A percentile compares a stretch with the other conserved stretches of the same genome.
phyloP scores from a whole-genome alignment of 2,113 vertebrate species.

The Psammodynastes pulverulentus region DNA sequence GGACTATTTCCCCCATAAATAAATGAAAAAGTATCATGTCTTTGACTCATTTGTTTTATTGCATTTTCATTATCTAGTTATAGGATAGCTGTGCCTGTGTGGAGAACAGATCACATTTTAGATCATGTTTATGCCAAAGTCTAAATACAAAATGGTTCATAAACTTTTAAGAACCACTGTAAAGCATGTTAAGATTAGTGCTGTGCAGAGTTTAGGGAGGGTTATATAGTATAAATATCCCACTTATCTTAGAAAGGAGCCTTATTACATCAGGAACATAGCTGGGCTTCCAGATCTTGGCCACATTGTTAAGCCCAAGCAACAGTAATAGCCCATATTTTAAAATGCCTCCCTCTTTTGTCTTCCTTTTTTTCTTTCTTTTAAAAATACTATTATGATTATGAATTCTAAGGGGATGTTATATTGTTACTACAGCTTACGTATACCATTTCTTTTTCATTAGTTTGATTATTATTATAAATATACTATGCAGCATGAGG shows the following conservation, averaged over 20 bases:
- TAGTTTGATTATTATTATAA: background rate
- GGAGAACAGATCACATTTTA: background rate
- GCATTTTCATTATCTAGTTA: background rate
- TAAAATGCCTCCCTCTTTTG: background rate
- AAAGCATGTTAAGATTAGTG: background rate
- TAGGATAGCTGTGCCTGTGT: background rate
- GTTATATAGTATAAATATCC: background rate
- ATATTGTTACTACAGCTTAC: background rate
- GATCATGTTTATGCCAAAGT: background rate
- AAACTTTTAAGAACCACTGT: background rate
- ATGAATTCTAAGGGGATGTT: background rate
- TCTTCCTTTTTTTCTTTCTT: background rate
- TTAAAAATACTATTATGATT: background rate
- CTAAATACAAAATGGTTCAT: background rate
- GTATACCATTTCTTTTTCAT: background rate
- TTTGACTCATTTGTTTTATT: background rate
- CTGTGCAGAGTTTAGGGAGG: background rate
- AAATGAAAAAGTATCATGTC: background rate
- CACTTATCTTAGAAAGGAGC: background rate
- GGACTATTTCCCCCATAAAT: background rate
- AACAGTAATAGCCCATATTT: background rate
- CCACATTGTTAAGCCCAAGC: background rate
- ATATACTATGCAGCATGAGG: background rate
- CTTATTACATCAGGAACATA: background rate
- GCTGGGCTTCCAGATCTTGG: background rate